A percentile compares a stretch with the other conserved stretches of the same genome.
Conservation (phyloP, 2,888 invertebrate genomes). For the Stenodera caucasica region DNA sequence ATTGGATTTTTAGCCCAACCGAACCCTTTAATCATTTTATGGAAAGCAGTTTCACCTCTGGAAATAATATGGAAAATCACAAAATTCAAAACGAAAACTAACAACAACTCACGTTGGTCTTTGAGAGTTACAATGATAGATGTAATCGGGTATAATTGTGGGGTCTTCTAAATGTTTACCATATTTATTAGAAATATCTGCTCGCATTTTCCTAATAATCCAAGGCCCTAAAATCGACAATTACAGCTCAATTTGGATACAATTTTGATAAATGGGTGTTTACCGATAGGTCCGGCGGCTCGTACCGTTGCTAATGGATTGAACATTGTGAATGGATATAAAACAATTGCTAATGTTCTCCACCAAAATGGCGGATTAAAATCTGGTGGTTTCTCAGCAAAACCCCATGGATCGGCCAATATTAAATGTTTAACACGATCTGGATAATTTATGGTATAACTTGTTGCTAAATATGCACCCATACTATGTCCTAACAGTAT, state of each 20-base stretch:
- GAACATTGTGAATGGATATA: conserved; percentile 67
- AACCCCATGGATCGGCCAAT: conserved; percentile 88
- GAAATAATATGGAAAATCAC: neutral
- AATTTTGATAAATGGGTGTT: conserved; percentile 19
- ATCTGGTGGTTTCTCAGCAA: conserved; percentile 66
- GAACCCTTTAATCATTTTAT: conserved; percentile 80
- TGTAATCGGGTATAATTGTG: conserved; percentile 82
- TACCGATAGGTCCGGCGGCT: conserved; percentile 82
- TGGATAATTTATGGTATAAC: conserved; percentile 83
- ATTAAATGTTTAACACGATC: conserved; percentile 86
- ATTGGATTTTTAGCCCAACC: conserved; percentile 98
- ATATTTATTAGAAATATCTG: conserved; percentile 88
- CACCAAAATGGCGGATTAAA: conserved; percentile 73
- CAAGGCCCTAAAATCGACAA: conserved; percentile 77
- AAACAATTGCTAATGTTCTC: conserved; percentile 71
- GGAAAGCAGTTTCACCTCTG: conserved; percentile 92
- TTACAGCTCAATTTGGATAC: neutral
- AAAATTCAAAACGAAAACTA: neutral
- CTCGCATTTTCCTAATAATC: conserved; percentile 82
- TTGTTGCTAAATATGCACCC: conserved; percentile 86
- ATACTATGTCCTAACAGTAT: conserved; percentile 91
- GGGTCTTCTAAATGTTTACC: conserved; percentile 67
- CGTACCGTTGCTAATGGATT: conserved; percentile 94
- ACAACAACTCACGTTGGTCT: conserved; percentile 71
- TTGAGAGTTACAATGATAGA: conserved; percentile 96